Percentiles rank a stretch among this genome's conserved stretches.
Evolutionary conservation across 2,888 invertebrate species (phyloP).

Genomic region (Entomobrya multifasciata): DNA sequence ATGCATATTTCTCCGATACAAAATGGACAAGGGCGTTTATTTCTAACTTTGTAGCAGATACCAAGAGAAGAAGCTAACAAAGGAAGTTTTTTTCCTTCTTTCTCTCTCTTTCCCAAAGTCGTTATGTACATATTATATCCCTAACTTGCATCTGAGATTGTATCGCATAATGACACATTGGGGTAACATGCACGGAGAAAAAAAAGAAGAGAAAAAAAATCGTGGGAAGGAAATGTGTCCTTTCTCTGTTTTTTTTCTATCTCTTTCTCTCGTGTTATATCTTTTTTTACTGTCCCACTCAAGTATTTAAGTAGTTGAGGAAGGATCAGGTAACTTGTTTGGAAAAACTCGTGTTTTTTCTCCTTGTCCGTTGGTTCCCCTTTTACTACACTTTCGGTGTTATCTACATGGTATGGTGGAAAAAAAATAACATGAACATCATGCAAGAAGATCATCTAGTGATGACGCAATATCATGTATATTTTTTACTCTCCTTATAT

Average conservation of each 20-base stretch:
- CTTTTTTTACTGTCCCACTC: not conserved
- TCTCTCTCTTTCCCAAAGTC: no score
- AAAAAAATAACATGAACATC: conserved; percentile 20
- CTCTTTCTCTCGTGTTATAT: not conserved
- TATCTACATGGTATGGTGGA: no score
- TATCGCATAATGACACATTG: conserved; percentile 38
- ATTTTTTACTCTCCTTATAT: no score
- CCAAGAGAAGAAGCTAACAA: no score
- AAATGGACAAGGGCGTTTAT: conserved; percentile 56
- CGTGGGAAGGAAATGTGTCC: conserved; percentile 33
- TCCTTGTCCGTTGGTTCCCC: not conserved
- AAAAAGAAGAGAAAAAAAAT: conserved; percentile 17
- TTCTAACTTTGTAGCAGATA: conserved; percentile 59
- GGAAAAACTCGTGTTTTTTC: not conserved
- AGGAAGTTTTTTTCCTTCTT: conserved; percentile 12
- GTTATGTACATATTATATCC: conserved; percentile 32
- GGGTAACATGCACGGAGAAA: conserved; percentile 49
- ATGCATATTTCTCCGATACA: conserved; percentile 56
- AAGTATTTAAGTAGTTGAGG: conserved; percentile 24
- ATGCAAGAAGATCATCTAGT: conserved; percentile 33
- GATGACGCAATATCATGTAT: conserved; percentile 36
- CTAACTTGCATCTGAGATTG: conserved; percentile 36
- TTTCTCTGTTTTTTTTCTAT: not conserved
- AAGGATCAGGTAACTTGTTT: conserved; percentile 39
- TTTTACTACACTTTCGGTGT: conserved; percentile 1